These are phyloP conservation scores for Aspidoscelis tigris DNA, from an alignment of 2,113 vertebrate species.

Conservation along the genomic window DNA sequence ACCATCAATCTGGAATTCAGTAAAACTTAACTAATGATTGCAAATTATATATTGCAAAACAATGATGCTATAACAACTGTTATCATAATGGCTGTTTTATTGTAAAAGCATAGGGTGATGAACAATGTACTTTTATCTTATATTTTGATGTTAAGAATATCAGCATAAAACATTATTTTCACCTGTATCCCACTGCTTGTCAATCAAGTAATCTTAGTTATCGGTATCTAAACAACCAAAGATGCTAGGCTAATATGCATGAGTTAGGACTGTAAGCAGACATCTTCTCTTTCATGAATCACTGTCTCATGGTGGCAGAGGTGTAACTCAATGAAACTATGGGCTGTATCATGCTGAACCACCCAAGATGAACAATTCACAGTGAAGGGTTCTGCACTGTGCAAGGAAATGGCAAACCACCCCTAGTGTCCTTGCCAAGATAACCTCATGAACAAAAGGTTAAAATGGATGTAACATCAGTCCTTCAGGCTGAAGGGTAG, in stretches of 20 bases:
- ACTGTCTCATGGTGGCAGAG: too few species aligned
- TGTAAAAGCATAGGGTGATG: neutral
- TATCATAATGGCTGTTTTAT: neutral
- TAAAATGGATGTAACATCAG: too few species aligned
- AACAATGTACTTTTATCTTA: neutral
- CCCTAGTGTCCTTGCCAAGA: too few species aligned
- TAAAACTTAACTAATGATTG: slow-evolving; percentile 8
- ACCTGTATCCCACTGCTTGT: neutral
- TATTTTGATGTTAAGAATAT: neutral
- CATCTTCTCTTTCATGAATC: neutral
- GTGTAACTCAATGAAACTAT: neutral
- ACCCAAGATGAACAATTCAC: too few species aligned
- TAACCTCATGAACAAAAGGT: too few species aligned
- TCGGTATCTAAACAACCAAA: neutral
- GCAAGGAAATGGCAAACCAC: too few species aligned
- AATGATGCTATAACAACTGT: neutral
- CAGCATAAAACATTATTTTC: neutral
- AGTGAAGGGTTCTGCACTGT: too few species aligned
- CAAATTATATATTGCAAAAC: neutral
- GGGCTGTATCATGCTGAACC: too few species aligned
- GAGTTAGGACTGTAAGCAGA: neutral
- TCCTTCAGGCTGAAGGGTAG: too few species aligned
- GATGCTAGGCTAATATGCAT: neutral
- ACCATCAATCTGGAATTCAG: neutral
- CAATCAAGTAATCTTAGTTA: neutral